Evolutionary conservation across 2,888 invertebrate species (phyloP), one percentile per base, ranked within the genome.

Genomic region (Apodemia mormo): DNA sequence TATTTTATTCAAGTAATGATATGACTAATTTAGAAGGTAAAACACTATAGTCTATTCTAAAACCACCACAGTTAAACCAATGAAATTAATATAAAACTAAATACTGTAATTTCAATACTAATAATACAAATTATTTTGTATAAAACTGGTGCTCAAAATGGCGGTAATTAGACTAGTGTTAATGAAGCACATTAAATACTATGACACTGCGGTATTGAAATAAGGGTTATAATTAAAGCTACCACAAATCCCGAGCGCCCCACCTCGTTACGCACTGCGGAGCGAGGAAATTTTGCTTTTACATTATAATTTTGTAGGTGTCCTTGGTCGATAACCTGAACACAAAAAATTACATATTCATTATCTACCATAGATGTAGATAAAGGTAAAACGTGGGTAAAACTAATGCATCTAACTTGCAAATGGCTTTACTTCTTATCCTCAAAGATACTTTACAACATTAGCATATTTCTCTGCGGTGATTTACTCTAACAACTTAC

Each of bases 161-260:
- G 14, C 14, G 8, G 10, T 56, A 56, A 56, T 29, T 56, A 56
- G 56, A 22, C 9, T 29, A 10, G 9, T 56, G 29, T 29, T 56
- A 56, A 56, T 56, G 22, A 56, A 29, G 29, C 56, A 29, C n/a
- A 56, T 29, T 56, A 56, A 56, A 56, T 29, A 29, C 56, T 56
- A 56, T 56, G 56, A 56, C 56, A 56, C 29, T 56, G 56, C 29
- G 56, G 56, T 56, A 56, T 56, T 29, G 56, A 56, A 56, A 56
- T 56, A 56, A 56, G 29, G 56, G 56, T 29, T 56, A 56, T 56
- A 56, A 56, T 56, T 56, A 56, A 56, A 56, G 22, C 56, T 9
- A 29, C 56, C 22, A 29, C 29, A 56, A 56, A 29, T 56, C 56
- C 56, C 29, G 56, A 9, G 29, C 29, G 56, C 56, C 56, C 56